These are phyloP conservation scores for Monarcha castaneiventris DNA, from an alignment of 2,113 vertebrate genomes.

Conservation along the genomic window DNA sequence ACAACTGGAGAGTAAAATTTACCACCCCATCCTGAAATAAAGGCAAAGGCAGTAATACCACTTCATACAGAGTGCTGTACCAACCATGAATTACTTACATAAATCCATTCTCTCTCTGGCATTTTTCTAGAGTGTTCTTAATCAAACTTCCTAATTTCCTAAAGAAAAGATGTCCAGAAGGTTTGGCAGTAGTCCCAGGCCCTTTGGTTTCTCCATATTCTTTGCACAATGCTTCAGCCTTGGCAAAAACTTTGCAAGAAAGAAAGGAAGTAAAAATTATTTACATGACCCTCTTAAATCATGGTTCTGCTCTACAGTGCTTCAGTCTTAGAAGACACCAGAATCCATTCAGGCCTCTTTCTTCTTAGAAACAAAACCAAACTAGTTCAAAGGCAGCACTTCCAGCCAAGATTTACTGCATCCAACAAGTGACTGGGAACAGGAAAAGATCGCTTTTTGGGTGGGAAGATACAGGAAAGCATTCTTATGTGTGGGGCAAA, in stretches of 20 bases:
- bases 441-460: background rate
- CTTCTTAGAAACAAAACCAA: conserved; percentile 12
- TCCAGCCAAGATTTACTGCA: background rate
- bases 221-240: conserved; percentile 91
- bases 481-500: background rate
- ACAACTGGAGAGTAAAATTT: background rate
- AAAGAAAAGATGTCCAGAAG: conserved; percentile 96
- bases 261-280: background rate
- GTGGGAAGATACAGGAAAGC: background rate
- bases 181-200: conserved; percentile 91
- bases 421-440: background rate
- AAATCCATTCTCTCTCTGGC: conserved; percentile 96
- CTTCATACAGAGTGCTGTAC: background rate
- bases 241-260: conserved; percentile 81
- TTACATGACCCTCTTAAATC: background rate
- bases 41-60: background rate
- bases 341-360: background rate
- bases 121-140: conserved; percentile 93
- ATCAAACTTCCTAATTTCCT: conserved; percentile 87
- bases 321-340: background rate
- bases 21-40: background rate
- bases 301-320: background rate
- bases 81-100: conserved; percentile 82
- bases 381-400: background rate
- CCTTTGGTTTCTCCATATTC: conserved; percentile 97